Conservation (phyloP, 2,797 vertebrate genomes). For the Hydrophis major region DNA sequence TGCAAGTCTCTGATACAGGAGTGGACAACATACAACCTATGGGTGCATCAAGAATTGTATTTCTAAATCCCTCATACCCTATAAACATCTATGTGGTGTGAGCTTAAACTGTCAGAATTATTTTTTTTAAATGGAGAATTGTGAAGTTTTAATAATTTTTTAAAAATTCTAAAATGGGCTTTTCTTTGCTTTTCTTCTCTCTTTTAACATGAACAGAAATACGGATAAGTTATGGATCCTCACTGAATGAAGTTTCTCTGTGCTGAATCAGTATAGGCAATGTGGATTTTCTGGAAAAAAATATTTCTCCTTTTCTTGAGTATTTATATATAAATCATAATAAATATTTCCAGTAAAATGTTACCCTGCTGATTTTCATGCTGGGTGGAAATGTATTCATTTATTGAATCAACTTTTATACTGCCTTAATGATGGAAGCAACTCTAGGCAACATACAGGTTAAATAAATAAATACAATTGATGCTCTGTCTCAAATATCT, state of each 20-base stretch:
- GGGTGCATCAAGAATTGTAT: neutral
- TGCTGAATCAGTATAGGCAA: neutral
- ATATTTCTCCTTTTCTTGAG: neutral
- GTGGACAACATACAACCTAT: neutral
- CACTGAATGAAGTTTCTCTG: neutral
- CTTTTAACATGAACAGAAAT: neutral
- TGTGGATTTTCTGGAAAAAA: neutral
- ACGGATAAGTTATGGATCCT: neutral
- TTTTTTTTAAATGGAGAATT: neutral
- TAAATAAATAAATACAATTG: neutral
- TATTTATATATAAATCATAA: neutral
- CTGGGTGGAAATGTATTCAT: neutral
- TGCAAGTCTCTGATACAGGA: neutral
- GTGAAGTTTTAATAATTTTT: neutral
- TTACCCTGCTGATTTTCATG: neutral
- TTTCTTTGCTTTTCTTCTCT: neutral
- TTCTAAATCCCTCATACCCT: neutral
- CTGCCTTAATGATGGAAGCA: neutral
- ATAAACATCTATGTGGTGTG: neutral
- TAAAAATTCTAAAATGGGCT: neutral
- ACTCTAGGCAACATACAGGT: neutral
- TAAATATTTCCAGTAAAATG: neutral
- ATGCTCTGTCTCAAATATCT: neutral
- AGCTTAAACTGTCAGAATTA: neutral
- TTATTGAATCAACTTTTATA: neutral